These are phyloP conservation scores for Pontoporia blainvillei DNA, from an alignment of 2,113 vertebrate genomes.

Conservation along the genomic window DNA sequence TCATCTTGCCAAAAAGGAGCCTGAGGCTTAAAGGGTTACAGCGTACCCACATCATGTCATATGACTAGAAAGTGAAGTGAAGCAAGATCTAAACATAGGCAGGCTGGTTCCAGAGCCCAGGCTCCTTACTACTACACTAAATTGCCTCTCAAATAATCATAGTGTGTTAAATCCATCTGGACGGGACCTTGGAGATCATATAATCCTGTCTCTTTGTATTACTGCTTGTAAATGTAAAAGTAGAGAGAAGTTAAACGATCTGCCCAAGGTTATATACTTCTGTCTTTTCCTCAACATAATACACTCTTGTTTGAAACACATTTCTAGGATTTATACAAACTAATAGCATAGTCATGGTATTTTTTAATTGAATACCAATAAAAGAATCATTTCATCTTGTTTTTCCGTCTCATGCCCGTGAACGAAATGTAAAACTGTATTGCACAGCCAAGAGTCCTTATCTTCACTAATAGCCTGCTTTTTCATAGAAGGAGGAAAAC, in stretches of 20 bases:
- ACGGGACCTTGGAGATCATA: not conserved
- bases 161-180: not conserved
- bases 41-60: accelerated
- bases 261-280: slow-evolving; percentile 37
- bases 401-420: slow-evolving; percentile 28
- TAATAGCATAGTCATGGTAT: slow-evolving; percentile 26
- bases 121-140: not conserved
- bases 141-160: not conserved
- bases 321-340: slow-evolving; percentile 37
- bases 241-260: slow-evolving; percentile 11
- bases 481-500: not conserved
- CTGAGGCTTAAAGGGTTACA: not conserved
- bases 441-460: not conserved
- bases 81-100: not conserved
- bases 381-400: slow-evolving; percentile 50
- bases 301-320: not conserved
- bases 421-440: slow-evolving; percentile 1
- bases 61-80: not conserved
- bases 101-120: not conserved
- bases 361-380: slow-evolving; percentile 49
- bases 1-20: not conserved
- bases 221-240: slow-evolving; percentile 29
- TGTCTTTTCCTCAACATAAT: slow-evolving; percentile 19
- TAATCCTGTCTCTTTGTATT: slow-evolving; percentile 9
- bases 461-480: not conserved